Base-by-base conservation (phyloP, 2,888 invertebrate species). In the Arenicola marina region DNA sequence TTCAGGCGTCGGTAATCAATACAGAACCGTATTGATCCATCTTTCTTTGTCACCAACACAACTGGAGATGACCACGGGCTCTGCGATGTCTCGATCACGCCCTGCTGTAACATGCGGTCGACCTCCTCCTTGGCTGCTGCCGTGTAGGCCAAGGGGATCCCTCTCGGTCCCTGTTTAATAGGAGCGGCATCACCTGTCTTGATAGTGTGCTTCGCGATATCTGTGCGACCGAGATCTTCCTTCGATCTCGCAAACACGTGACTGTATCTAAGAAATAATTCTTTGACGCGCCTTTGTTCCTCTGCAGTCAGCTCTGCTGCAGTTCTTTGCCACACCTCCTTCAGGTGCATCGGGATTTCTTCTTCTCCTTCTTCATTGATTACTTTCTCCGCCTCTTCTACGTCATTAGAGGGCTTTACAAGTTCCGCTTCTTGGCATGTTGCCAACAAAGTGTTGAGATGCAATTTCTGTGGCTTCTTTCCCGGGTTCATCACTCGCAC, bases 1-100 rank as follows among this genome's bases (percentile, higher is more conserved):
- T 70, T 70, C 26, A 70, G 56, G 0, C 7, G 15, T 11, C 70
- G 1, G 34, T 64, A 66, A 38, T 70, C 68, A 1, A 63, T 56
- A 54, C 69, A 69, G n/a, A 68, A 56, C n/a, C 66, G 31, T 0
- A 55, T 7, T n/a, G 57, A 45, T 11, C 60, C 63, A 32, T 65
- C 63, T 29, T 60, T 60, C 59, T 68, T 68, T n/a, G n/a, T 51
- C 0, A 66, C 63, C 21, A 64, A 15, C 1, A 68, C 63, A 0
- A 61, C 53, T 2, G 62, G 56, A n/a, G 56, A 61, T 31, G 29
- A 33, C 51, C 57, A 63, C 15, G 53, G 59, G 44, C 58, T 53
- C 24, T 11, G 24, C 15, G 43, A 34, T 4, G 53, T 58, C 21
- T 62, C 59, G 18, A 59, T 51, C 24, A 59, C 29, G 21, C 43